These are phyloP conservation scores for Agriopis leucophaearia DNA, from an alignment of 2,888 invertebrate species.

Conservation along the genomic window DNA sequence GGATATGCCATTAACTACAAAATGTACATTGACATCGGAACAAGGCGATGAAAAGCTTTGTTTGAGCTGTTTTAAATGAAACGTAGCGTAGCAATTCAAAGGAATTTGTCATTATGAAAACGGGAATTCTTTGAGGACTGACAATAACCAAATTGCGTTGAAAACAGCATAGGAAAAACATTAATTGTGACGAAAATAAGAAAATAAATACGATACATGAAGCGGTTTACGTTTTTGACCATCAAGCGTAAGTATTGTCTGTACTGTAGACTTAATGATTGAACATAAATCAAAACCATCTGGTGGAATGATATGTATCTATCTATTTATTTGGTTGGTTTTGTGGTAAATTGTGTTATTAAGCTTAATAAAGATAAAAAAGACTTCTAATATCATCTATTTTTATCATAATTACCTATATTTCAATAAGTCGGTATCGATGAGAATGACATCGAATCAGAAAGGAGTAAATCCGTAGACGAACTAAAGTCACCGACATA, in stretches of 20 bases:
- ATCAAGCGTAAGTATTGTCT: background rate
- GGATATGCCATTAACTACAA: constrained; percentile 38
- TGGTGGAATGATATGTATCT: background rate
- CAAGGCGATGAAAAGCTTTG: constrained; percentile 44
- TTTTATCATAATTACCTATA: background rate
- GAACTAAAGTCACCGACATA: too few relatives aligned
- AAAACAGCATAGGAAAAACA: background rate
- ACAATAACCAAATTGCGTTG: constrained; percentile 26
- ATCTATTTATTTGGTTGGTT: background rate
- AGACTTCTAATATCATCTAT: background rate
- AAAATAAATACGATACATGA: too few relatives aligned
- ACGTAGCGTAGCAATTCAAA: constrained; percentile 38
- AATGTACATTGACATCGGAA: constrained; percentile 44
- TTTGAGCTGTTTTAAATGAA: constrained; percentile 39
- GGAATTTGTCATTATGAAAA: constrained; percentile 42
- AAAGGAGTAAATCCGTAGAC: too few relatives aligned
- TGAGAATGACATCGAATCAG: too few relatives aligned
- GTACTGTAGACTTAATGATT: background rate
- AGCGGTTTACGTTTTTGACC: background rate
- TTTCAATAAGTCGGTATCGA: too few relatives aligned
- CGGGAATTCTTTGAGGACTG: constrained; percentile 29
- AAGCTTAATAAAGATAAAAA: background rate
- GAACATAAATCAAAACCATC: background rate
- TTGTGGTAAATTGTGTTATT: background rate
- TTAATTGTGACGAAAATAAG: background rate